Base-by-base conservation (phyloP, 2,888 invertebrate species). In the Conistra vaccinii region DNA sequence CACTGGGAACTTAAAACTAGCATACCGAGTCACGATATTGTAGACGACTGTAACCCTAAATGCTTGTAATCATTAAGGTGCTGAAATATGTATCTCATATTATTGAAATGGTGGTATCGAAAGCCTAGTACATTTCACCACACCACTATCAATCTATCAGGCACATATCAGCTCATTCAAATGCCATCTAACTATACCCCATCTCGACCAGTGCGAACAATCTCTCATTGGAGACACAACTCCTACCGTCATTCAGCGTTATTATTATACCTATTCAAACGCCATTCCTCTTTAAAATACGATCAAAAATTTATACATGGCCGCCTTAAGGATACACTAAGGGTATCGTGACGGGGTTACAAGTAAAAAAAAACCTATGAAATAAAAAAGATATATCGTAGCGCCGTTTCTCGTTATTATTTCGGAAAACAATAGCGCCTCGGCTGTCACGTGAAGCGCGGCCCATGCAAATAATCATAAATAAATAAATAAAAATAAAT, bases 401-500 rank as follows among this genome's bases (percentile, higher is more conserved):
- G 94, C 94, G 95, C 94, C 94, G 95, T 95, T 93, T 94, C 94
- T 95, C 94, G 95, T 95, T 95, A 95, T 95, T 95, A 95, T 95
- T 95, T 94, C 90, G 92, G 94, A 93, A 94, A 91, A 95, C 95
- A 95, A 95, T 95, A 95, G 95, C 94, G 95, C 93, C 94, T 94
- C 90, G 85, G 89, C 92, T 95, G 95, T 95, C 95, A 95, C 92
- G 92, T 94, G 91, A 94, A 91, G 94, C 95, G 95, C 95, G 95
- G 92, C 87, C 92, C 95, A 95, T 95, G 95, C 95, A 95, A 95
- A 95, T 95, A 95, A 94, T 95, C 95, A 95, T 95, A 95, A 96
- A 96, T 96, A 95, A 96, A 96, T 95, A 95, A 96, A 95, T 95
- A 95, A 96, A 96, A 95, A 95, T 94, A 94, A 95, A 95, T 95